Conservation (phyloP, 2,888 invertebrate genomes). For the Unio delphinus region DNA sequence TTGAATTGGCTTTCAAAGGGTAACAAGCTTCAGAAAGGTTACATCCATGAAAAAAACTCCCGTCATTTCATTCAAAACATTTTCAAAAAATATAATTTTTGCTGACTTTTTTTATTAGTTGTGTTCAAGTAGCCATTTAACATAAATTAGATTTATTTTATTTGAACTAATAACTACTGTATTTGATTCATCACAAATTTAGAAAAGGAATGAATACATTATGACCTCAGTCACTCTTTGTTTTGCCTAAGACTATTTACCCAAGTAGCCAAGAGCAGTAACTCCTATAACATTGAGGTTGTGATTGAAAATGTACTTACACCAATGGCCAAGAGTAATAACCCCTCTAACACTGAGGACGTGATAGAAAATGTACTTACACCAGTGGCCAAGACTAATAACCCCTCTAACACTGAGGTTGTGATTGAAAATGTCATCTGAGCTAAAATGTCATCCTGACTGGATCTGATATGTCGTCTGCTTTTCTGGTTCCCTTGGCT, state of each 20-base stretch:
- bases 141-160: too few relatives aligned
- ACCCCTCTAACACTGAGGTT: constrained; percentile 52
- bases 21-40: too few relatives aligned
- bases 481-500: neutral
- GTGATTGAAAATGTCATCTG: constrained; percentile 32
- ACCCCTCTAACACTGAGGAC: constrained; percentile 51
- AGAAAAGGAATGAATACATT: too few relatives aligned
- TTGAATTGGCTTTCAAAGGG: too few relatives aligned
- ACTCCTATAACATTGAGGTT: constrained; percentile 51
- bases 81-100: too few relatives aligned
- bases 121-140: too few relatives aligned
- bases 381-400: constrained; percentile 54
- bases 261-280: constrained; percentile 52
- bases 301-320: constrained; percentile 53
- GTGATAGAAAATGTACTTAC: constrained; percentile 53
- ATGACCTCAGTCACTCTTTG: too few relatives aligned
- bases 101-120: too few relatives aligned
- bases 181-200: too few relatives aligned
- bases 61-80: too few relatives aligned
- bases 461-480: constrained; percentile 3
- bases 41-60: too few relatives aligned
- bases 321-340: constrained; percentile 54
- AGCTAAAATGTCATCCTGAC: neutral
- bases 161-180: too few relatives aligned
- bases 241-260: constrained; percentile 29